Evolutionary conservation across 2,888 invertebrate species (phyloP).

Genomic region (Alviniconcha strummeri): DNA sequence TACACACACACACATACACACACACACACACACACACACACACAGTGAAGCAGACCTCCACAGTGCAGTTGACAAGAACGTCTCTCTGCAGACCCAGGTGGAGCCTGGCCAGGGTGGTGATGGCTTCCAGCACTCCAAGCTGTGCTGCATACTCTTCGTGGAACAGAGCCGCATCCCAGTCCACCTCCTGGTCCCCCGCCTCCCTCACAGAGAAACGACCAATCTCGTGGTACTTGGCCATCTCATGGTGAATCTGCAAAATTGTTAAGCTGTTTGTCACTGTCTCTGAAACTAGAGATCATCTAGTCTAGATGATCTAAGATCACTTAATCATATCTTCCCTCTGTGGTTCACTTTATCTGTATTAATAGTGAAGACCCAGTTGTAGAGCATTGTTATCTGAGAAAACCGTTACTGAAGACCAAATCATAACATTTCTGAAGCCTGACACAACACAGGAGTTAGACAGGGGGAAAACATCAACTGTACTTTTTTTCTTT

Average conservation of each 20-base stretch:
- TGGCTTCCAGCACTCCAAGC: slow-evolving; percentile 76
- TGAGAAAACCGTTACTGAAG: too few relatives aligned
- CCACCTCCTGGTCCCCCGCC: slow-evolving; percentile 66
- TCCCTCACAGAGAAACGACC: slow-evolving; percentile 73
- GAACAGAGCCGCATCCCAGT: slow-evolving; percentile 76
- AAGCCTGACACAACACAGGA: too few relatives aligned
- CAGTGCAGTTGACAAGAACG: slow-evolving; percentile 74
- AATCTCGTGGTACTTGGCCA: slow-evolving; percentile 77
- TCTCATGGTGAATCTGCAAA: slow-evolving; percentile 76
- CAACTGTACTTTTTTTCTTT: too few relatives aligned
- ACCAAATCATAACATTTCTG: too few relatives aligned
- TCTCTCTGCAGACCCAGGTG: slow-evolving; percentile 75
- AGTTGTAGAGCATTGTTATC: too few relatives aligned
- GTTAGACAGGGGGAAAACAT: too few relatives aligned
- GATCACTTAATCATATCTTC: too few relatives aligned
- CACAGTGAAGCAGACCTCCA: slow-evolving; percentile 59
- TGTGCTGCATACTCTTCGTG: slow-evolving; percentile 77
- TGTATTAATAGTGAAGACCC: too few relatives aligned
- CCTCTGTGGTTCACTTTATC: too few relatives aligned
- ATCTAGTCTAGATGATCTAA: not conserved
- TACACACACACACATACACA: not conserved
- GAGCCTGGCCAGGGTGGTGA: slow-evolving; percentile 75
- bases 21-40: not conserved
- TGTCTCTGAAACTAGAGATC: not conserved
- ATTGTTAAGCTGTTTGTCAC: not conserved